Conservation (phyloP, 2,113 vertebrate genomes). For the Vidua macroura region DNA sequence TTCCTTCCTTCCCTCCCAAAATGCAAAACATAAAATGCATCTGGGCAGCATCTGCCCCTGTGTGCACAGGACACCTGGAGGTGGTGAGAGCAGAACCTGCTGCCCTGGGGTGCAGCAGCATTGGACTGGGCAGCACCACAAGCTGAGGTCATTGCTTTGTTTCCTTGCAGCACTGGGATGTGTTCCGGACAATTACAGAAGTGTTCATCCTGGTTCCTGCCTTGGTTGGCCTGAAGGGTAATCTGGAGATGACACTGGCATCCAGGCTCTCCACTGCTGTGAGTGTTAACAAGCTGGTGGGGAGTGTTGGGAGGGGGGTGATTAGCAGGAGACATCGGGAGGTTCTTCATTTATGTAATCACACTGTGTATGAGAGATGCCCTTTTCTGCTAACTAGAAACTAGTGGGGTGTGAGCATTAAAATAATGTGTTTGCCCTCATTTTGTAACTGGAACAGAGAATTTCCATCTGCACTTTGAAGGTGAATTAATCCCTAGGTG, state of each 20-base stretch:
- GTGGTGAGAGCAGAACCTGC: not conserved
- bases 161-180: conserved; percentile 85
- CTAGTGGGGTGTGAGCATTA: not conserved
- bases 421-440: conserved; percentile 33
- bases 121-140: not conserved
- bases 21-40: not conserved
- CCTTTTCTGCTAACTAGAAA: conserved; percentile 9
- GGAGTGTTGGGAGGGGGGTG: no score
- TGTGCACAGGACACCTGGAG: not conserved
- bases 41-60: not conserved
- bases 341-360: not conserved
- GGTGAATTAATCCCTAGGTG: conserved; percentile 45
- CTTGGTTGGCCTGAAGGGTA: conserved; percentile 92
- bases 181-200: conserved; percentile 85
- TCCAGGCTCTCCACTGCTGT: conserved; percentile 94
- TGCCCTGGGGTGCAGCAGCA: not conserved
- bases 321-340: not conserved
- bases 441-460: conserved; percentile 43
- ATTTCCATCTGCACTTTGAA: conserved; percentile 23
- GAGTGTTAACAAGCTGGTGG: conserved; percentile 39
- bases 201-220: conserved; percentile 92
- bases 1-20: not conserved
- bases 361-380: not conserved
- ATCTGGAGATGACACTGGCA: conserved; percentile 95
- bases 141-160: not conserved